A percentile compares a stretch with the other conserved stretches of the same genome.
These are phyloP conservation scores for Tetramorium simillimum DNA, from an alignment of 1,140 invertebrate species.

Conservation along the genomic window DNA sequence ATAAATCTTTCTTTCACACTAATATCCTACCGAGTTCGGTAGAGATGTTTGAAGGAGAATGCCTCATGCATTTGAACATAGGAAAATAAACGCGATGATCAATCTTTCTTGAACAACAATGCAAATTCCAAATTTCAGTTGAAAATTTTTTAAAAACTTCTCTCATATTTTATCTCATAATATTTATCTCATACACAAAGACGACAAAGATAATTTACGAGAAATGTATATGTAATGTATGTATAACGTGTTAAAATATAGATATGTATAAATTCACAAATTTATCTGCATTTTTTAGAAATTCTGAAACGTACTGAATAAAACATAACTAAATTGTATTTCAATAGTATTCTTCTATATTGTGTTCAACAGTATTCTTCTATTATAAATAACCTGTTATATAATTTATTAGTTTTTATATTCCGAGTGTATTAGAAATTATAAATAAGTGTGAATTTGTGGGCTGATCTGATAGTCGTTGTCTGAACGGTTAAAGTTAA, in stretches of 20 bases:
- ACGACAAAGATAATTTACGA: neutral
- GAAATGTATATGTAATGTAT: neutral
- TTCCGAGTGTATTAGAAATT: neutral
- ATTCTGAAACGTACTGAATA: neutral
- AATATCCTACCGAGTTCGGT: neutral
- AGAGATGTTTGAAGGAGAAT: neutral
- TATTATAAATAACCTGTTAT: neutral
- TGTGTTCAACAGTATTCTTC: neutral
- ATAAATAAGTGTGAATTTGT: conserved; percentile 12
- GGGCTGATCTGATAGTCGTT: neutral
- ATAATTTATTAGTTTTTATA: neutral
- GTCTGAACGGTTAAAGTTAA: neutral
- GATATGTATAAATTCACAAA: neutral
- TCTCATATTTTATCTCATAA: neutral
- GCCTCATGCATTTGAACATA: neutral
- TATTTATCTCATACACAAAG: neutral
- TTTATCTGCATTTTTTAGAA: neutral
- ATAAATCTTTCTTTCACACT: neutral
- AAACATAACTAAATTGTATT: neutral
- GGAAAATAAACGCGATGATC: neutral
- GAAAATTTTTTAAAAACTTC: neutral
- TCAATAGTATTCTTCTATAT: too few species aligned
- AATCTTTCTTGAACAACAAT: neutral
- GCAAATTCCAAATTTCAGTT: neutral
- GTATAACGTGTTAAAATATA: neutral